phyloP scores from a whole-genome alignment of 2,888 invertebrate genomes.

The Pyrgus malvae region DNA sequence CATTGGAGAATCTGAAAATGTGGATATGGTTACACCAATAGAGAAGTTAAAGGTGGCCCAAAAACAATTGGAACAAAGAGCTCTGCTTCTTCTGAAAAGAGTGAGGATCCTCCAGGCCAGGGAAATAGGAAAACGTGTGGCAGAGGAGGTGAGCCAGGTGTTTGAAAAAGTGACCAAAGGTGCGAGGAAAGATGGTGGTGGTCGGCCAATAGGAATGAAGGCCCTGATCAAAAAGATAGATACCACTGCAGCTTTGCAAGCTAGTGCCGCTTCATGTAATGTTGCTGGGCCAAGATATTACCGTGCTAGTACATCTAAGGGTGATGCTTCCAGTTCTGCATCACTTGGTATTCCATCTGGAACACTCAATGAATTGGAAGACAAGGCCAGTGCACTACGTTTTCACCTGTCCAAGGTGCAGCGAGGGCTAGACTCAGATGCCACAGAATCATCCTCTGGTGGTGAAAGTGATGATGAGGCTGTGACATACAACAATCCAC shows the following conservation, averaged over 20 bases:
- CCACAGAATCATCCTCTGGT: conserved; percentile 96
- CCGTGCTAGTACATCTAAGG: conserved; percentile 85
- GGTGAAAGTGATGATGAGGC: conserved; percentile 97
- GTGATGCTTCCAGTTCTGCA: conserved; percentile 88
- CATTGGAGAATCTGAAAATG: conserved; percentile 75
- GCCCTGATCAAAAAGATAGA: conserved; percentile 70
- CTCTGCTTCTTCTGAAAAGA: conserved; percentile 87
- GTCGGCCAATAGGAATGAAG: conserved; percentile 68
- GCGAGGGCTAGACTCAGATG: conserved; percentile 93
- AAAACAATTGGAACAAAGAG: conserved; percentile 84
- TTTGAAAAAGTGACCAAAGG: conserved; percentile 88
- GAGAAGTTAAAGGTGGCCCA: conserved; percentile 80
- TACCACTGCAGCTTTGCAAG: conserved; percentile 68
- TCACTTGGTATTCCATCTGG: conserved; percentile 79
- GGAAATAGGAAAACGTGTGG: conserved; percentile 88
- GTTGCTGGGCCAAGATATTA: conserved; percentile 67
- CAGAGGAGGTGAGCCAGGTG: conserved; percentile 86
- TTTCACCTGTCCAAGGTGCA: conserved; percentile 89
- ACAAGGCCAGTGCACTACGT: conserved; percentile 87
- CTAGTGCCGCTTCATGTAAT: conserved; percentile 62
- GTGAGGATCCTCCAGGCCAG: conserved; percentile 89
- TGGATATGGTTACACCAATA: conserved; percentile 76
- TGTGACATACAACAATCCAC: conserved; percentile 88
- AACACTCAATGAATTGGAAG: conserved; percentile 86
- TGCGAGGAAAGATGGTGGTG: conserved; percentile 81